Conservation (phyloP, 2,888 invertebrate genomes). For the Microchrysa polita region DNA sequence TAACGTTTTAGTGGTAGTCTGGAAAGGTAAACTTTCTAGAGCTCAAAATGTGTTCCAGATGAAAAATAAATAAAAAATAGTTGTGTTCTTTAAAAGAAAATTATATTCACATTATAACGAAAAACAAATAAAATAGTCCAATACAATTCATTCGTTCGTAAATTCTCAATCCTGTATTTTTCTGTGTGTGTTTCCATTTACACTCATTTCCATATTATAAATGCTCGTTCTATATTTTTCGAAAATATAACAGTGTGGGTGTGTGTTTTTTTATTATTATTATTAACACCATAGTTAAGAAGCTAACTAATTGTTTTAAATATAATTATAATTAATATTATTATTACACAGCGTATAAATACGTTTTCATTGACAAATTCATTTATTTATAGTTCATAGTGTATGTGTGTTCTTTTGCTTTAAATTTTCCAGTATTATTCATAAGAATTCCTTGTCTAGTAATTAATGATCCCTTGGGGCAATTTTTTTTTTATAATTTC, state of each 20-base stretch:
- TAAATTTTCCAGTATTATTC: slow-evolving; percentile 17
- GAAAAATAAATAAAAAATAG: no score
- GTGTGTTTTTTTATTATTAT: no score
- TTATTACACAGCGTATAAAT: slow-evolving; percentile 30
- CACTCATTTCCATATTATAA: background rate
- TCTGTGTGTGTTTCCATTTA: no score
- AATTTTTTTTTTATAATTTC: no score
- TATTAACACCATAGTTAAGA: slow-evolving; percentile 32
- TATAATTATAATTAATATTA: slow-evolving; percentile 13
- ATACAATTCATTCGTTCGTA: slow-evolving; percentile 10
- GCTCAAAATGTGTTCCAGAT: no score
- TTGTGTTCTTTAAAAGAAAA: slow-evolving; percentile 29
- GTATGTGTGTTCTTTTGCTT: background rate
- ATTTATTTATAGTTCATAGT: background rate
- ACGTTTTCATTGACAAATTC: slow-evolving; percentile 24
- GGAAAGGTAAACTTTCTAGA: no score
- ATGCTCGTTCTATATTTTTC: slow-evolving; percentile 14
- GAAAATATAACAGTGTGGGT: slow-evolving; percentile 40
- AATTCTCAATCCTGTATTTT: slow-evolving; percentile 7
- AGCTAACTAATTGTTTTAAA: slow-evolving; percentile 39
- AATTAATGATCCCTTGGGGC: slow-evolving; percentile 13
- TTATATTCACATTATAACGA: slow-evolving; percentile 22
- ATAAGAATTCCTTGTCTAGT: slow-evolving; percentile 11
- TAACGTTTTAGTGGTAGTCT: no score
- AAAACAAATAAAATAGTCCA: slow-evolving; percentile 33